phyloP scores from a whole-genome alignment of 2,888 invertebrate species.

The Coecobrya sp. region DNA sequence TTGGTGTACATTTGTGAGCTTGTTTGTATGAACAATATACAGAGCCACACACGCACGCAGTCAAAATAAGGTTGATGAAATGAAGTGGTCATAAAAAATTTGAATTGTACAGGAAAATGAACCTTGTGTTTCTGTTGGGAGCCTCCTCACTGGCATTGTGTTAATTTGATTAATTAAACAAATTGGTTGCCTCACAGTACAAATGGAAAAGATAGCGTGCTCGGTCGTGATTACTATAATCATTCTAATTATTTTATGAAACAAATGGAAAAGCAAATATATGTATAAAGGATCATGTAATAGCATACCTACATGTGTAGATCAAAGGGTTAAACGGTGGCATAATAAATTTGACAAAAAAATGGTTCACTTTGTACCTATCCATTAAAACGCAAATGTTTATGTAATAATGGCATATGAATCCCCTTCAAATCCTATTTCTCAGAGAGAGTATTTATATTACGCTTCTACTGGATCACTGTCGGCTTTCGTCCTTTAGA shows the following conservation, averaged over 20 bases:
- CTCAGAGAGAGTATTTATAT: not conserved
- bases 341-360: constrained; percentile 3
- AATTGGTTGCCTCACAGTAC: not conserved
- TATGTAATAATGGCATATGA: constrained; percentile 14
- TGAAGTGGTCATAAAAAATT: constrained; percentile 19
- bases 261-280: not conserved
- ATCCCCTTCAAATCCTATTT: constrained; percentile 22
- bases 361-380: not conserved
- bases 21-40: not conserved
- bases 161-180: constrained; percentile 20
- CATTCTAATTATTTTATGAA: not conserved
- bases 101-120: not conserved
- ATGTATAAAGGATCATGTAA: not conserved
- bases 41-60: not conserved
- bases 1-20: not conserved
- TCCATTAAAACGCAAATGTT: constrained; percentile 16
- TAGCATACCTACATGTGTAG: not conserved
- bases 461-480: not conserved
- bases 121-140: not conserved
- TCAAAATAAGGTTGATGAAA: not conserved
- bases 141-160: not conserved
- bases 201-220: constrained; percentile 36
- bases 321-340: not conserved
- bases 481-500: not conserved
- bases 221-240: not conserved